Evolutionary conservation across 2,888 invertebrate species (phyloP).

Genomic region (Cheilosia urbana): DNA sequence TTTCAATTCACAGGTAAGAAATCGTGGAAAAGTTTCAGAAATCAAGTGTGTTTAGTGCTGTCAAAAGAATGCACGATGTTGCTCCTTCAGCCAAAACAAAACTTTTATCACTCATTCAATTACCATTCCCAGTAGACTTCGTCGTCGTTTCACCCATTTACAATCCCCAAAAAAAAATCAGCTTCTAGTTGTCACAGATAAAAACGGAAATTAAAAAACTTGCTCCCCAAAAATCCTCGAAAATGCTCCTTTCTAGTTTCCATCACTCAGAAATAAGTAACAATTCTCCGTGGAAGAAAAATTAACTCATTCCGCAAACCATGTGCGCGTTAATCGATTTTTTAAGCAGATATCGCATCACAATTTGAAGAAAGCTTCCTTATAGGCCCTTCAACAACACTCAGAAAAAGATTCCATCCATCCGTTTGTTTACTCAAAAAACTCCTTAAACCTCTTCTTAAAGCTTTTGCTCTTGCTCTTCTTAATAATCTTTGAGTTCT

Average conservation of each 20-base stretch:
- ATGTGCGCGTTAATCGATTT: not conserved
- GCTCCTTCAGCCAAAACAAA: too few species aligned
- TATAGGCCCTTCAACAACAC: not conserved
- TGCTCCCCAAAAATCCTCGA: not conserved
- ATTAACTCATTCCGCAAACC: not conserved
- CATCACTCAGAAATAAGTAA: not conserved
- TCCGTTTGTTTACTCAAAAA: constrained; percentile 67
- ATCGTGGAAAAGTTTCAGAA: too few species aligned
- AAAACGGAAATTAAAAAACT: not conserved
- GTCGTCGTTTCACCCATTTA: too few species aligned
- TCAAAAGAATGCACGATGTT: too few species aligned
- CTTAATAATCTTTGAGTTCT: constrained; percentile 78
- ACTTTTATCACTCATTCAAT: too few species aligned
- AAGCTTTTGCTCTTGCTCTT: constrained; percentile 78
- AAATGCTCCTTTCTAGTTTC: not conserved
- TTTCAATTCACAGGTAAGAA: too few species aligned
- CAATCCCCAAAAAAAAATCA: too few species aligned
- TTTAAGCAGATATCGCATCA: not conserved
- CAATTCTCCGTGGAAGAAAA: not conserved
- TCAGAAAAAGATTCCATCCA: not conserved
- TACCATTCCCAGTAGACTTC: too few species aligned
- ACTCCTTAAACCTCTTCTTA: constrained; percentile 78
- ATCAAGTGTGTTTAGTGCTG: too few species aligned
- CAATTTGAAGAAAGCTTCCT: not conserved
- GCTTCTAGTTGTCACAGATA: not conserved